Conservation (phyloP, 2,888 invertebrate species). For the Leptopilina syphax region DNA sequence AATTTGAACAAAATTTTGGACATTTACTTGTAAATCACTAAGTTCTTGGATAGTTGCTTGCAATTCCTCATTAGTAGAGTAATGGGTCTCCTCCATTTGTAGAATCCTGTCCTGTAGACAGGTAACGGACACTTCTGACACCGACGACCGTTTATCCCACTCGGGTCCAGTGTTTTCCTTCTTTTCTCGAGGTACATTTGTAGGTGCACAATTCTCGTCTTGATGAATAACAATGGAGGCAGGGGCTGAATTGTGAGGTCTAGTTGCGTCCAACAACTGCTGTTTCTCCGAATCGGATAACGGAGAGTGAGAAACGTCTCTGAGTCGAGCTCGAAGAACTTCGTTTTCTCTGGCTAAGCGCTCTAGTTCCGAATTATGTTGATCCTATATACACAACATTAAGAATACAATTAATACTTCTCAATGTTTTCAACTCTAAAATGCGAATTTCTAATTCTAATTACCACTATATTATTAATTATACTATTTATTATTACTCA, state of each 20-base stretch:
- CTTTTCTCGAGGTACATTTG: conserved; percentile 73
- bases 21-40: conserved; percentile 87
- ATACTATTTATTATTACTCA: background rate
- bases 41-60: conserved; percentile 96
- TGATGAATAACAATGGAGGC: conserved; percentile 81
- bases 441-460: conserved; percentile 4
- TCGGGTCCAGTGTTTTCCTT: conserved; percentile 88
- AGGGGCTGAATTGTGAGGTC: conserved; percentile 88
- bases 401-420: conserved; percentile 30
- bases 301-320: conserved; percentile 89
- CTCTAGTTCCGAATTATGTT: conserved; percentile 81
- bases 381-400: conserved; percentile 76
- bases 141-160: conserved; percentile 95
- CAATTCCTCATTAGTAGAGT: conserved; percentile 92
- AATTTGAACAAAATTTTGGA: conserved; percentile 70
- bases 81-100: conserved; percentile 94
- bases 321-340: conserved; percentile 84
- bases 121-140: conserved; percentile 93
- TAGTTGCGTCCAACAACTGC: conserved; percentile 84
- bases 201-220: conserved; percentile 47
- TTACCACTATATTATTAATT: conserved; percentile 1
- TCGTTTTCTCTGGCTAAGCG: conserved; percentile 88
- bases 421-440: background rate
- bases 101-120: conserved; percentile 95
- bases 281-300: conserved; percentile 90